Evolutionary conservation across 1,140 invertebrate species (phyloP).

Genomic region (Zaprionus taronus): DNA sequence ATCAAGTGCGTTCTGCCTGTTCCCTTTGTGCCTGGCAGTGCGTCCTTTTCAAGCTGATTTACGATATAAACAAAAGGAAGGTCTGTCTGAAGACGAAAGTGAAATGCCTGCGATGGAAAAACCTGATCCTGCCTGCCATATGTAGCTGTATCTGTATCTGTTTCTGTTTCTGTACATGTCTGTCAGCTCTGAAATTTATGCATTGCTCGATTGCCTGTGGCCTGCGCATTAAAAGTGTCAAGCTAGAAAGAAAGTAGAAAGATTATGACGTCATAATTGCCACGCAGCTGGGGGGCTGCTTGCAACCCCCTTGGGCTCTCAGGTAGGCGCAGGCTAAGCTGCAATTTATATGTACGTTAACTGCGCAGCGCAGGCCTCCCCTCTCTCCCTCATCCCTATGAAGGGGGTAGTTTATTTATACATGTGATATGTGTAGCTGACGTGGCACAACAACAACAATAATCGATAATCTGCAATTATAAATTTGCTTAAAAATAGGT

Average conservation of each 20-base stretch:
- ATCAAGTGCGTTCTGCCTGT: slow-evolving; percentile 11
- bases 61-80: slow-evolving; percentile 29
- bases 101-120: slow-evolving; percentile 23
- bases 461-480: slow-evolving; percentile 44
- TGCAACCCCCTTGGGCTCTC: slow-evolving; percentile 8
- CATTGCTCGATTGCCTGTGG: slow-evolving; percentile 17
- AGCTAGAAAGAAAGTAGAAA: slow-evolving; percentile 7
- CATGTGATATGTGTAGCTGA: slow-evolving; percentile 28
- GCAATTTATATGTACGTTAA: slow-evolving; percentile 43
- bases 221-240: slow-evolving; percentile 21
- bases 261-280: slow-evolving; percentile 66
- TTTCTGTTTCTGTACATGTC: neutral
- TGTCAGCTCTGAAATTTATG: slow-evolving; percentile 17
- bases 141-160: neutral
- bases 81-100: slow-evolving; percentile 19
- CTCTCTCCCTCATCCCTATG: slow-evolving; percentile 5
- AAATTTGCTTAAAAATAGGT: slow-evolving; percentile 14
- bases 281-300: slow-evolving; percentile 20
- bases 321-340: slow-evolving; percentile 53
- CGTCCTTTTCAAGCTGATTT: slow-evolving; percentile 32
- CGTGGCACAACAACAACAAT: slow-evolving; percentile 28
- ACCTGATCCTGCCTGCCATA: slow-evolving; percentile 9
- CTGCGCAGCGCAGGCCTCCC: slow-evolving; percentile 60
- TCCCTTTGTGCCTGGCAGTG: slow-evolving; percentile 17
- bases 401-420: slow-evolving; percentile 43